These are phyloP conservation scores for Dendrolimus pini DNA, from an alignment of 2,888 invertebrate species.

Conservation along the genomic window DNA sequence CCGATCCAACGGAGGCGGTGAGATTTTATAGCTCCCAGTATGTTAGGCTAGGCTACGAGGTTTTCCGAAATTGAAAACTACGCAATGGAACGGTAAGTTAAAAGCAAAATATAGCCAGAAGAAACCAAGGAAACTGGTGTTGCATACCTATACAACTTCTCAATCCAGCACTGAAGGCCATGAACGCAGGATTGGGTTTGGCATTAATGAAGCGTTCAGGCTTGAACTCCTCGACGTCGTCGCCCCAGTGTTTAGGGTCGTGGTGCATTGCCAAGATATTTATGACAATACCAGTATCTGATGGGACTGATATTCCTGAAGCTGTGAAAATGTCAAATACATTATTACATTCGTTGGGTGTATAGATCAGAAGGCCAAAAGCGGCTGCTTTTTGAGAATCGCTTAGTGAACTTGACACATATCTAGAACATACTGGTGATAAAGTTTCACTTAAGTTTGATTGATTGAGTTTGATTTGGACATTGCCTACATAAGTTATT, in stretches of 20 bases:
- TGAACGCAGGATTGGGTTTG: constrained; percentile 21
- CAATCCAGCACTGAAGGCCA: constrained; percentile 34
- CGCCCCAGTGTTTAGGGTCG: constrained; percentile 43
- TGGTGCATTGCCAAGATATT: constrained; percentile 38
- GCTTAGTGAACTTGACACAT: too few relatives aligned
- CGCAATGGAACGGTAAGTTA: too few relatives aligned
- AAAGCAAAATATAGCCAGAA: too few relatives aligned
- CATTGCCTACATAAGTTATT: too few relatives aligned
- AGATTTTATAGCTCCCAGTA: too few relatives aligned
- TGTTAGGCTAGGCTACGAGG: too few relatives aligned
- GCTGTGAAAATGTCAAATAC: constrained; percentile 17
- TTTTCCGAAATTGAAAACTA: too few relatives aligned
- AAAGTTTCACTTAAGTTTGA: too few relatives aligned
- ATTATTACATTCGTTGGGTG: background rate
- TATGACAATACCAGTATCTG: constrained; percentile 22
- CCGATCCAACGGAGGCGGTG: too few relatives aligned
- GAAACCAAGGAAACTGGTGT: too few relatives aligned
- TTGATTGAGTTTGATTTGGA: background rate
- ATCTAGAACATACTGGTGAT: too few relatives aligned
- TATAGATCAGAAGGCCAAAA: background rate
- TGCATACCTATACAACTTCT: constrained; percentile 36
- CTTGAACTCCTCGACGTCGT: constrained; percentile 35
- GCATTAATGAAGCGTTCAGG: constrained; percentile 41
- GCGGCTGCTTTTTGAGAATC: too few relatives aligned
- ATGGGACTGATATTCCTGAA: constrained; percentile 25